Evolutionary conservation across 2,888 invertebrate species (phyloP).

Genomic region (Gastrophysa polygoni): DNA sequence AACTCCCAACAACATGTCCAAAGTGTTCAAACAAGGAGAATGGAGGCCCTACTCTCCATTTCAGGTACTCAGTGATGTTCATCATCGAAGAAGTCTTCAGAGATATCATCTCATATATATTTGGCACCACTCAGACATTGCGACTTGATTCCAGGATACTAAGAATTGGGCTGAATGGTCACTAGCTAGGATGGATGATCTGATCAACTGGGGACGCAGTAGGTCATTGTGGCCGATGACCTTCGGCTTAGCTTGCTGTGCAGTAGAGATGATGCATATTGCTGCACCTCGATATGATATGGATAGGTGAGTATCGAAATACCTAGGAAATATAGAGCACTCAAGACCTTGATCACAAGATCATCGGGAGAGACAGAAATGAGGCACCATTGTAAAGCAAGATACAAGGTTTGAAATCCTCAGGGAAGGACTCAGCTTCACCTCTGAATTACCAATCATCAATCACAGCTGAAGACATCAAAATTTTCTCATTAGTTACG

Average conservation of each 20-base stretch:
- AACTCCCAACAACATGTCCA: slow-evolving; percentile 31
- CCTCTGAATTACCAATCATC: no score
- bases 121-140: no score
- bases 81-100: no score
- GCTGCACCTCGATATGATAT: slow-evolving; percentile 74
- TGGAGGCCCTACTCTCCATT: slow-evolving; percentile 69
- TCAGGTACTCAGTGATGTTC: slow-evolving; percentile 40
- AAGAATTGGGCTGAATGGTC: slow-evolving; percentile 58
- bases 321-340: background rate
- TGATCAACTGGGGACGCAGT: slow-evolving; percentile 69
- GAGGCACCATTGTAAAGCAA: no score
- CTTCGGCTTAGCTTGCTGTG: slow-evolving; percentile 72
- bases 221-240: slow-evolving; percentile 73
- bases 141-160: slow-evolving; percentile 63
- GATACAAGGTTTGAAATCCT: no score
- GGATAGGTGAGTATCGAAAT: slow-evolving; percentile 58
- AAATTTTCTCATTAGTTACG: no score
- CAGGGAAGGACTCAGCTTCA: no score
- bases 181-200: slow-evolving; percentile 67
- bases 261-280: slow-evolving; percentile 73
- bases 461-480: no score
- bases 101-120: no score
- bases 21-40: slow-evolving; percentile 32
- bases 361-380: no score
- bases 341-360: no score